These are phyloP conservation scores for Phania funesta DNA, from an alignment of 2,888 invertebrate species.

Conservation along the genomic window DNA sequence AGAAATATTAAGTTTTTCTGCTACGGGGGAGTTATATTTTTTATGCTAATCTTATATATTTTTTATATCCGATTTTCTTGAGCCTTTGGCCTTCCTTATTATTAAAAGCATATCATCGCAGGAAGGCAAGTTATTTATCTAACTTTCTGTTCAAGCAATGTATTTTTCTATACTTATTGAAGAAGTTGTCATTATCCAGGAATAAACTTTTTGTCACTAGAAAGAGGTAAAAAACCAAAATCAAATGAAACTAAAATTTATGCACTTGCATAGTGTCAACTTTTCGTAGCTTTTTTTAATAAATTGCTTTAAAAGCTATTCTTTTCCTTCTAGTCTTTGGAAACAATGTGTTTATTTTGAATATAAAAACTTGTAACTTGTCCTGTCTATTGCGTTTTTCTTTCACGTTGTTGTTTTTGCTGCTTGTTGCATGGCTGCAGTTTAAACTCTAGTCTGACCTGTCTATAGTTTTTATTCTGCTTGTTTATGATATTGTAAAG, in stretches of 20 bases:
- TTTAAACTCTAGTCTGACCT: slow-evolving; percentile 62
- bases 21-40: too few species aligned
- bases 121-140: too few species aligned
- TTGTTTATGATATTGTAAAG: slow-evolving; percentile 31
- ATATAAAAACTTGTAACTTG: slow-evolving; percentile 58
- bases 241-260: slow-evolving; percentile 30
- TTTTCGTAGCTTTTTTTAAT: slow-evolving; percentile 5
- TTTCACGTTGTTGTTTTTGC: background rate
- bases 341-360: slow-evolving; percentile 52
- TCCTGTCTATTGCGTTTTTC: slow-evolving; percentile 47
- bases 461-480: slow-evolving; percentile 39
- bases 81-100: too few species aligned
- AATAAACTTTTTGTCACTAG: slow-evolving; percentile 1
- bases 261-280: slow-evolving; percentile 51
- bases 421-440: slow-evolving; percentile 33
- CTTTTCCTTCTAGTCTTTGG: slow-evolving; percentile 36
- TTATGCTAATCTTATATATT: too few species aligned
- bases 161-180: background rate
- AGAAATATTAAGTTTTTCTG: too few species aligned
- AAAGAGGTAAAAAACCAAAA: background rate
- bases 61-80: too few species aligned
- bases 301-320: slow-evolving; percentile 26
- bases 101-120: too few species aligned
- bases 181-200: slow-evolving; percentile 22
- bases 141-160: too few species aligned